Conservation (phyloP, 2,888 invertebrate genomes). For the Abrostola triplasia region DNA sequence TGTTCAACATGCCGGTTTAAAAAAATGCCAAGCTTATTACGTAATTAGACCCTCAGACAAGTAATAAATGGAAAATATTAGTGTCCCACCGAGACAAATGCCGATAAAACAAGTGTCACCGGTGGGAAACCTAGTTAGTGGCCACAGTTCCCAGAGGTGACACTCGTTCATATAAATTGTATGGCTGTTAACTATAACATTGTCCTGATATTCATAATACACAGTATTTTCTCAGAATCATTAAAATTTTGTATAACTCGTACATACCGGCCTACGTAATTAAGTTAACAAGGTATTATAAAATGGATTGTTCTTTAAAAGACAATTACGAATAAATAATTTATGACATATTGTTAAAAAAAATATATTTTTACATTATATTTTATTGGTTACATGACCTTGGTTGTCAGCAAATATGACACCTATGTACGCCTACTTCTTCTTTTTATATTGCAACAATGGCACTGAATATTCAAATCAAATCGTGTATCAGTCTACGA, state of each 20-base stretch:
- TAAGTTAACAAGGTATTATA: constrained; percentile 9
- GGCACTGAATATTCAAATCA: background rate
- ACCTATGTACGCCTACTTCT: background rate
- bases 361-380: background rate
- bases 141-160: constrained; percentile 9
- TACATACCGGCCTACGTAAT: constrained; percentile 7
- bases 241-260: background rate
- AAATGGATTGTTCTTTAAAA: constrained; percentile 8
- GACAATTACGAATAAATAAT: constrained; percentile 4
- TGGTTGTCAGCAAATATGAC: background rate
- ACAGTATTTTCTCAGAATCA: constrained; percentile 18
- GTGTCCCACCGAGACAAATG: constrained; percentile 16
- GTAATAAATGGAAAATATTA: background rate
- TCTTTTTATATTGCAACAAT: background rate
- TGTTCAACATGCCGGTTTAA: too few relatives aligned
- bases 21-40: too few relatives aligned
- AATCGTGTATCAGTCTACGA: background rate
- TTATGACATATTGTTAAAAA: background rate
- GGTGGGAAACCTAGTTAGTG: constrained; percentile 10
- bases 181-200: constrained; percentile 1
- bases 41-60: background rate
- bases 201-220: constrained; percentile 6
- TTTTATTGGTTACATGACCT: background rate
- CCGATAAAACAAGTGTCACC: constrained; percentile 24
- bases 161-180: background rate